A percentile compares a stretch with the other conserved stretches of the same genome.
These are phyloP conservation scores for Agelastica alni DNA, from an alignment of 2,888 invertebrate species.

Conservation along the genomic window DNA sequence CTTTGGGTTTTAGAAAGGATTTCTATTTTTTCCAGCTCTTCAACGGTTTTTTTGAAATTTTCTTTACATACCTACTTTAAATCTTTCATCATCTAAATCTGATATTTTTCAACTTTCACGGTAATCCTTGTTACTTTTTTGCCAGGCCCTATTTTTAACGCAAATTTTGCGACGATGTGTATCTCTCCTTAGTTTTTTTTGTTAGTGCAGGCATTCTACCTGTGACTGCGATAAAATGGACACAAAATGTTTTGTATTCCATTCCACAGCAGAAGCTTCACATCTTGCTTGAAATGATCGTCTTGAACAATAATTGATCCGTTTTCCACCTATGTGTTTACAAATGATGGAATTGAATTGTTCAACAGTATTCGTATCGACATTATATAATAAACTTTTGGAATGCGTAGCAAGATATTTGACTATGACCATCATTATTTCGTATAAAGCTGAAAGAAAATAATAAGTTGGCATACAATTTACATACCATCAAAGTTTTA, in stretches of 20 bases:
- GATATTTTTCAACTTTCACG: conserved; percentile 17
- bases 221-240: conserved; percentile 7
- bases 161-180: conserved; percentile 8
- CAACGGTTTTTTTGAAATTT: conserved; percentile 12
- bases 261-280: conserved; percentile 22
- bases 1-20: too few species aligned
- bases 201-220: too few species aligned
- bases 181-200: conserved; percentile 10
- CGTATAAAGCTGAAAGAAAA: conserved; percentile 7
- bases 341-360: conserved; percentile 31
- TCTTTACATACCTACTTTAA: conserved; percentile 7
- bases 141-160: conserved; percentile 5
- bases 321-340: conserved; percentile 31
- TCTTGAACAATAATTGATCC: conserved; percentile 30
- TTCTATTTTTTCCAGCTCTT: conserved; percentile 5
- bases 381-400: conserved; percentile 21
- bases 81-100: conserved; percentile 6
- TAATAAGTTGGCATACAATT: background rate
- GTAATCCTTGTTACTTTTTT: conserved; percentile 23
- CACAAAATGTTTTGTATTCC: conserved; percentile 27
- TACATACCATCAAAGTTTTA: conserved; percentile 3
- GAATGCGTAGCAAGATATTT: conserved; percentile 7
- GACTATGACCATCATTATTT: too few species aligned
- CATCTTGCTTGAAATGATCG: conserved; percentile 21
- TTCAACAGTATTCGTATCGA: too few species aligned